Evolutionary conservation across 2,797 vertebrate species (phyloP), one percentile per base, ranked within the genome.

Genomic region (Podargus strigoides): DNA sequence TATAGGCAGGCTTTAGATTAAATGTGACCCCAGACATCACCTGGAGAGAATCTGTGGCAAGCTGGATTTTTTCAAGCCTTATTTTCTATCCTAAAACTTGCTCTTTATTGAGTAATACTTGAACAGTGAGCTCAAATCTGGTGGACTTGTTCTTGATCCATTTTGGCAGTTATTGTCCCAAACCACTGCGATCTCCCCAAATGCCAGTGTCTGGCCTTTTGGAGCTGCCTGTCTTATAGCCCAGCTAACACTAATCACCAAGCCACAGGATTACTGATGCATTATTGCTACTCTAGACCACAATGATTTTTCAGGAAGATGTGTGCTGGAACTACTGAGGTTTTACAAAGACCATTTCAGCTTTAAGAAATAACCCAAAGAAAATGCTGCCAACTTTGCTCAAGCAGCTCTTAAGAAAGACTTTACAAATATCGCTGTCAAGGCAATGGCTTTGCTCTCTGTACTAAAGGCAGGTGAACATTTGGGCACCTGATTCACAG

Each of bases 141-240:
- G 37, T 75, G 73, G 76, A 80, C 90, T 93, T 93, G 49, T 74
- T 62, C 58, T 84, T 77, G 89, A 86, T 95, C 68, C 46, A 30
- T 44, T 77, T 86, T 77, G 90, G 46, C 90, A 95, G 20, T 90
- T 90, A 72, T 36, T 85, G 73, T 67, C 69, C 88, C 76, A 86
- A 72, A 70, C 18, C 81, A 13, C 32, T 3, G 1, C 32, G 56
- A 64, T 70, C 18, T 60, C 62, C 85, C 37, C 26, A 86, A 36
- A 88, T 52, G 34, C 73, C 66, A 30, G 19, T 30, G 58, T 63
- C 14, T 77, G 83, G 60, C 60, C 88, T 86, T 67, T 69, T 34
- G 66, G 88, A 91, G 34, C 60, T 68, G 53, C 37, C 46, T 30
- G 5, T 59, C 39, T 66, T 24, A 21, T 49, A 94, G 58, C 67